These are phyloP conservation scores for Picus viridis DNA, from an alignment of 2,797 vertebrate genomes.

Conservation along the genomic window DNA sequence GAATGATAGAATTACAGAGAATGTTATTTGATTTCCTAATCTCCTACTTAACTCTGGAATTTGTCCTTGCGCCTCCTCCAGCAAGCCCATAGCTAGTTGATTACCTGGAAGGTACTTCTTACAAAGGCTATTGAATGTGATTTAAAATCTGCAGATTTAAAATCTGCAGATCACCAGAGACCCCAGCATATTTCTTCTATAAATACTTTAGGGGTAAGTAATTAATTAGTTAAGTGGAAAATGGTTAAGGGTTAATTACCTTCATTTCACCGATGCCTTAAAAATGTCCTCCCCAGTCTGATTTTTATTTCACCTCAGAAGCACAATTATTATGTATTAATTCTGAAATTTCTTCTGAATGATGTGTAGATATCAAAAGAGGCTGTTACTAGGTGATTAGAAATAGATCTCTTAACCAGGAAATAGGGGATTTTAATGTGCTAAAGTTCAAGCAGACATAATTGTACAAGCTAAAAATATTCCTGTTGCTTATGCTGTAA, in stretches of 20 bases:
- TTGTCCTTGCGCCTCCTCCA: constrained; percentile 3
- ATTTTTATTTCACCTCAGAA: constrained; percentile 25
- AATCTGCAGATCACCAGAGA: neutral
- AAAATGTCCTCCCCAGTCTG: neutral
- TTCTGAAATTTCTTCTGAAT: neutral
- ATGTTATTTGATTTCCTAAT: constrained; percentile 27
- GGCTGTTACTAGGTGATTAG: neutral
- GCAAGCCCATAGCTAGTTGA: neutral
- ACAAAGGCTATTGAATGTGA: neutral
- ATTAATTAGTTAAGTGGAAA: constrained; percentile 35
- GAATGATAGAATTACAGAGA: neutral
- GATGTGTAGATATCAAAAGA: neutral
- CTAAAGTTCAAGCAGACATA: neutral
- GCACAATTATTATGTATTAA: neutral
- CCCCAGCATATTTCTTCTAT: neutral
- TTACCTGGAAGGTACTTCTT: constrained; percentile 8
- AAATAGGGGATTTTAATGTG: neutral
- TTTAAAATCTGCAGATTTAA: constrained; percentile 18
- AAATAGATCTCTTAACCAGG: constrained; percentile 20
- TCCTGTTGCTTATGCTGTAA: neutral
- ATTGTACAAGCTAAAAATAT: neutral
- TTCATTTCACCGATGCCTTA: neutral
- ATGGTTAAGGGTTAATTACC: constrained; percentile 33
- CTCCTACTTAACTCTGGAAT: constrained; percentile 8
- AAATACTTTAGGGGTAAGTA: constrained; percentile 8